A percentile compares a stretch with the other conserved stretches of the same genome.
Evolutionary conservation across 37 sponge, comb jelly and placozoan genomes (phyloP).

Genomic region (Eunapius fragilis): DNA sequence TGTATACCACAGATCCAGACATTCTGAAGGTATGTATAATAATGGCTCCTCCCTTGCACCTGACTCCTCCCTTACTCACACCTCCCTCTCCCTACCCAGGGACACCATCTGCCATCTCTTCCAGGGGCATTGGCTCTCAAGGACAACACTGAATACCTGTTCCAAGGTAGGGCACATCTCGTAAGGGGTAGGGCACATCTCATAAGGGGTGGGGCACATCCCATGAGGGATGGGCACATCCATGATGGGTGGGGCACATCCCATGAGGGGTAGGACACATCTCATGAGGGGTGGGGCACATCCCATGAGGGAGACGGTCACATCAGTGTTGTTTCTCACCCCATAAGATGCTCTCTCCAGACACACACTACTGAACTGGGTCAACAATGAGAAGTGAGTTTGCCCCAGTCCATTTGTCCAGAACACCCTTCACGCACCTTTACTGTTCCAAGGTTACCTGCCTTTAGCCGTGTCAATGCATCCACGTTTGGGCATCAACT

Average conservation of each 20-base stretch:
- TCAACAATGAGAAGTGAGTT: constrained; percentile 12
- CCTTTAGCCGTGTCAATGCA: constrained; percentile 40
- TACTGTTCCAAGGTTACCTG: background rate
- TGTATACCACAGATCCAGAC: constrained; percentile 34
- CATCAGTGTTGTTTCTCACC: background rate
- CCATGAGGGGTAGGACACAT: constrained; percentile 14
- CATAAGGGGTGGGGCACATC: background rate
- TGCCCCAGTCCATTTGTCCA: background rate
- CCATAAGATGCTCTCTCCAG: background rate
- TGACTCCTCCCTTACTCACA: background rate
- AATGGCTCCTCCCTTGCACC: background rate
- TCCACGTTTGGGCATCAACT: constrained; percentile 15
- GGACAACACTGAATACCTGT: constrained; percentile 24
- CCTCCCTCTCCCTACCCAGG: constrained; percentile 2
- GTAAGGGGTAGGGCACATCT: background rate
- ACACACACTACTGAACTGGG: background rate
- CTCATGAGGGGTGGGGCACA: background rate
- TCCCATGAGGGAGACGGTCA: background rate
- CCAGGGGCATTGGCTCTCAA: constrained; percentile 52
- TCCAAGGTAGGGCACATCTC: constrained; percentile 23
- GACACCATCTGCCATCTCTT: constrained; percentile 4
- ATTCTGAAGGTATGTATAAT: constrained; percentile 28
- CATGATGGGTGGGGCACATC: background rate
- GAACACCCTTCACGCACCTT: background rate
- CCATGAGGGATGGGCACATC: background rate